Conservation (phyloP, 1,140 invertebrate genomes). For the Drosophila burlai region DNA sequence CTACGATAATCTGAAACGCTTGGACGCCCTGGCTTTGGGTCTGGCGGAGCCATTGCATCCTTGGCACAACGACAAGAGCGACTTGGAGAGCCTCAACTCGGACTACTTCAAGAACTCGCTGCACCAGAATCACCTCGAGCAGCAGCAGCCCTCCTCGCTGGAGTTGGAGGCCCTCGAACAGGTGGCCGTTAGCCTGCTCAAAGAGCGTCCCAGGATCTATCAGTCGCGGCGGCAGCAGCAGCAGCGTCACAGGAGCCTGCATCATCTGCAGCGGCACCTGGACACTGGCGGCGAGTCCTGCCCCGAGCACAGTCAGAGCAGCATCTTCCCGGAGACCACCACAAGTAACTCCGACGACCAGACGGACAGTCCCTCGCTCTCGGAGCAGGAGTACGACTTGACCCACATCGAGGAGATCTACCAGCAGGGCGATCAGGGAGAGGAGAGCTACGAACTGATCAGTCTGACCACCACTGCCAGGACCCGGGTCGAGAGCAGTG, state of each 20-base stretch:
- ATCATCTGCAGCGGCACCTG: slow-evolving; percentile 45
- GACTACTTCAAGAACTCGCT: slow-evolving; percentile 87
- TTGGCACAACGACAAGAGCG: slow-evolving; percentile 86
- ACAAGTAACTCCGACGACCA: slow-evolving; percentile 83
- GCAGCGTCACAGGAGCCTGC: slow-evolving; percentile 40
- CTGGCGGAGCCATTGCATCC: slow-evolving; percentile 77
- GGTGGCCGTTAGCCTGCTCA: slow-evolving; percentile 58
- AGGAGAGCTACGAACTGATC: slow-evolving; percentile 76
- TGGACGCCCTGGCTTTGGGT: slow-evolving; percentile 76
- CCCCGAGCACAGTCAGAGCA: slow-evolving; percentile 81
- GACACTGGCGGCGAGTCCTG: slow-evolving; percentile 73
- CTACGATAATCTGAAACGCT: slow-evolving; percentile 84
- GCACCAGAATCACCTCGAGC: slow-evolving; percentile 71
- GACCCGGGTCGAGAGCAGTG: slow-evolving; percentile 77
- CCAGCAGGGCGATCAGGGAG: slow-evolving; percentile 48
- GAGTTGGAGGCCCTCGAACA: slow-evolving; percentile 75
- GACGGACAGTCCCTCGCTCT: slow-evolving; percentile 75
- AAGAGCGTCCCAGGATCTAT: slow-evolving; percentile 75
- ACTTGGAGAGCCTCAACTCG: slow-evolving; percentile 89
- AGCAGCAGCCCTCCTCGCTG: slow-evolving; percentile 63
- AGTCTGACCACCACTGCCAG: slow-evolving; percentile 75
- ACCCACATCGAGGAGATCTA: slow-evolving; percentile 77
- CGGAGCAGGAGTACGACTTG: slow-evolving; percentile 81
- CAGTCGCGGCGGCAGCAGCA: slow-evolving; percentile 72
- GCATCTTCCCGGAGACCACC: slow-evolving; percentile 79